Evolutionary conservation across 2,113 vertebrate genomes (phyloP).

Genomic region (Phycodurus eques): DNA sequence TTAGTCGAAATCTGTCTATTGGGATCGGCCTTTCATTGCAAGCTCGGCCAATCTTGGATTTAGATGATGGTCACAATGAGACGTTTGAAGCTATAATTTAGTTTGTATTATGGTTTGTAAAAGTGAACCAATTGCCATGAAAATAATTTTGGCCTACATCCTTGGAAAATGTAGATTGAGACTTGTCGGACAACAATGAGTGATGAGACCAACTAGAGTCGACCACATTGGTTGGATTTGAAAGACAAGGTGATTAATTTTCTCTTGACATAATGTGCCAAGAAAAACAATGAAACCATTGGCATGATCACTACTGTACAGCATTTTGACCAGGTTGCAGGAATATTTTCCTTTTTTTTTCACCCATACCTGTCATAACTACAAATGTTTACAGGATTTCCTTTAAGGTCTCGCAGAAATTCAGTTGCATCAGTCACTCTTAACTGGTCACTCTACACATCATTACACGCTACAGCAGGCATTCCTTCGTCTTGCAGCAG

Average conservation of each 20-base stretch:
- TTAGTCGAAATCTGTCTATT: background rate
- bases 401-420: background rate
- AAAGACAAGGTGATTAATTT: background rate
- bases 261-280: background rate
- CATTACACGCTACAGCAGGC: too few relatives aligned
- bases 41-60: background rate
- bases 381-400: constrained; percentile 5
- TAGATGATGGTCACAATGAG: background rate
- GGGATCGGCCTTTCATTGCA: constrained; percentile 6
- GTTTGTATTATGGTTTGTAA: constrained; percentile 1
- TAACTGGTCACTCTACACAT: too few relatives aligned
- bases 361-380: background rate
- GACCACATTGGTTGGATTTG: background rate
- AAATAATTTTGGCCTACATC: background rate
- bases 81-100: background rate
- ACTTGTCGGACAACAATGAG: background rate
- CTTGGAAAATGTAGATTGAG: constrained; percentile 2
- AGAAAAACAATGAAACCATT: background rate
- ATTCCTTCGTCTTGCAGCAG: too few relatives aligned
- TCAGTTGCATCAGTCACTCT: too few relatives aligned
- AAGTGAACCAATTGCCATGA: background rate
- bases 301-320: background rate
- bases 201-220: constrained; percentile 4
- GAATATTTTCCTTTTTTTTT: background rate
- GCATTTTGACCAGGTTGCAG: background rate